Percentiles rank a stretch among this genome's conserved stretches.
These are phyloP conservation scores for Polypterus bichir DNA, from an alignment of 2,113 vertebrate species.

Conservation along the genomic window DNA sequence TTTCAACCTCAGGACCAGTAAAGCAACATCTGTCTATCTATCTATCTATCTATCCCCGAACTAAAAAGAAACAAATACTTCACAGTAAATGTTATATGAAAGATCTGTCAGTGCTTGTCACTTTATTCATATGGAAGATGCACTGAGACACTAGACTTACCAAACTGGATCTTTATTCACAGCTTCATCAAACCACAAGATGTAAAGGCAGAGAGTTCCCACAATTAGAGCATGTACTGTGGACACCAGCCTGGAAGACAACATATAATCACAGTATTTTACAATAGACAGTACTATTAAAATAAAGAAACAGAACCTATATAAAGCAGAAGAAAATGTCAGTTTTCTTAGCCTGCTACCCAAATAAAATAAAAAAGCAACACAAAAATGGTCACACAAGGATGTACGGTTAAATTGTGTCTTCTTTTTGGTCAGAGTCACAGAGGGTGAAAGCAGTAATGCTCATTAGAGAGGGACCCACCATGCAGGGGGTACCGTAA, in stretches of 20 bases:
- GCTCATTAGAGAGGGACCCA: no score
- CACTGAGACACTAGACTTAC: constrained; percentile 32
- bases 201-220: constrained; percentile 57
- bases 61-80: no score
- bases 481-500: no score
- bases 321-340: background rate
- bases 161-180: constrained; percentile 60
- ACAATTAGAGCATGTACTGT: constrained; percentile 56
- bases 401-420: background rate
- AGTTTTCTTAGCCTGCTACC: background rate
- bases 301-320: background rate
- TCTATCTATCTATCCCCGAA: no score
- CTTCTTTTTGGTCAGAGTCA: background rate
- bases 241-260: constrained; percentile 43
- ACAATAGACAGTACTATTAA: background rate
- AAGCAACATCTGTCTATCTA: no score
- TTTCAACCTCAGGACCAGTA: no score
- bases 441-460: no score
- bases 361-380: background rate
- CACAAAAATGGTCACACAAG: background rate
- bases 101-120: no score
- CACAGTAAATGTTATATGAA: no score
- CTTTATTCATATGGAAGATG: no score
- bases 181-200: constrained; percentile 55
- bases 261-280: constrained; percentile 6